These are phyloP conservation scores for Galerucella calmariensis DNA, from an alignment of 2,888 invertebrate species.

Conservation along the genomic window DNA sequence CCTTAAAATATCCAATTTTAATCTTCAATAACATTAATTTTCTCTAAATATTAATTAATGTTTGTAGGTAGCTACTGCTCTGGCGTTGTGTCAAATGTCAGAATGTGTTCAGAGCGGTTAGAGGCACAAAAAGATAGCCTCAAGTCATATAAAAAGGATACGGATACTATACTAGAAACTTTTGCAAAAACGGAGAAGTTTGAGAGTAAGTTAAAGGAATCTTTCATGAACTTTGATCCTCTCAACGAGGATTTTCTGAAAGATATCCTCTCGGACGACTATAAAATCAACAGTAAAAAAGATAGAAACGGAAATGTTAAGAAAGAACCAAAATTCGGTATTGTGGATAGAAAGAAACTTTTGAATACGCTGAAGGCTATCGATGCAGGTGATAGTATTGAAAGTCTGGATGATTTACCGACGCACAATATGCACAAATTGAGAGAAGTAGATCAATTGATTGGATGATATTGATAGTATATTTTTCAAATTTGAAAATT, in stretches of 20 bases:
- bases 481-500: conserved; percentile 9
- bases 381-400: conserved; percentile 66
- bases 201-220: conserved; percentile 64
- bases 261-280: conserved; percentile 59
- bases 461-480: conserved; percentile 18
- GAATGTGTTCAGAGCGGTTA: conserved; percentile 58
- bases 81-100: conserved; percentile 54
- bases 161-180: conserved; percentile 67
- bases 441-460: conserved; percentile 46
- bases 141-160: conserved; percentile 65
- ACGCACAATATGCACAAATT: conserved; percentile 46
- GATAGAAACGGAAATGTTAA: conserved; percentile 47
- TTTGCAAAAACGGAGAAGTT: conserved; percentile 68
- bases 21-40: too few species aligned
- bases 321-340: conserved; percentile 53
- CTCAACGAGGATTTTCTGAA: conserved; percentile 58
- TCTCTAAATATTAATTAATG: too few species aligned
- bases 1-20: too few species aligned
- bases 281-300: conserved; percentile 51
- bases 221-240: conserved; percentile 46
- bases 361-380: conserved; percentile 74
- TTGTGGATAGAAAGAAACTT: conserved; percentile 69
- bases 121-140: conserved; percentile 68
- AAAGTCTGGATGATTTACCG: conserved; percentile 46
- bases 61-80: conserved; percentile 52